Conservation (phyloP, 2,797 vertebrate genomes). For the Pyrocephalus nanus region DNA sequence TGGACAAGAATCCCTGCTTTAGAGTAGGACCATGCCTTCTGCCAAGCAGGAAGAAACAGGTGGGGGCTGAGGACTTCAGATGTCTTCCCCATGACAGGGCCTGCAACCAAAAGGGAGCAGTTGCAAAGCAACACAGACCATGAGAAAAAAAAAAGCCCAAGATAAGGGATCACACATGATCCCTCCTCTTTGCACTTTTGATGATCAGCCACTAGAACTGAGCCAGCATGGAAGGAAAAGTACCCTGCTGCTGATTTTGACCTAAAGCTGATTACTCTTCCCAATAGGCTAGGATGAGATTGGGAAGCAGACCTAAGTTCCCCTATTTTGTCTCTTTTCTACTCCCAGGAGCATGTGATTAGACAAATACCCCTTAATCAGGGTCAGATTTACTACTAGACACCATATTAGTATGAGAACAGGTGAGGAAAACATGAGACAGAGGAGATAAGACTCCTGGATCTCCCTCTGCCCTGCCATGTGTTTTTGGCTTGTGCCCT, state of each 20-base stretch:
- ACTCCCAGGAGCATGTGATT: background rate
- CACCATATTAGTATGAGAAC: background rate
- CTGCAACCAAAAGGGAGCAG: background rate
- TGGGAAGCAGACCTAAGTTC: background rate
- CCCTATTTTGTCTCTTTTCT: background rate
- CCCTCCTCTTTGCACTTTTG: background rate
- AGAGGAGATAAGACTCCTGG: background rate
- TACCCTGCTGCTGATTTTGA: background rate
- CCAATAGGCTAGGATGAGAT: background rate
- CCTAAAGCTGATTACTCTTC: background rate
- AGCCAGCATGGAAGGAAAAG: background rate
- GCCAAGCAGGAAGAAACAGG: background rate
- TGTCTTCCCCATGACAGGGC: background rate
- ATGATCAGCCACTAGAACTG: background rate
- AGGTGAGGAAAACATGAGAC: background rate
- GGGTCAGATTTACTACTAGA: background rate
- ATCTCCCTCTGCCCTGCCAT: background rate
- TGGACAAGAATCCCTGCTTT: background rate
- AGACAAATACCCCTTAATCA: background rate
- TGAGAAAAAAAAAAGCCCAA: background rate
- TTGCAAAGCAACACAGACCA: background rate
- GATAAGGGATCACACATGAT: background rate
- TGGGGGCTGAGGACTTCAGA: fast-evolving
- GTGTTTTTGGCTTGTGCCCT: background rate
- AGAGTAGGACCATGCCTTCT: background rate